phyloP scores from a whole-genome alignment of 2,113 vertebrate species.

The Dromiciops gliroides region DNA sequence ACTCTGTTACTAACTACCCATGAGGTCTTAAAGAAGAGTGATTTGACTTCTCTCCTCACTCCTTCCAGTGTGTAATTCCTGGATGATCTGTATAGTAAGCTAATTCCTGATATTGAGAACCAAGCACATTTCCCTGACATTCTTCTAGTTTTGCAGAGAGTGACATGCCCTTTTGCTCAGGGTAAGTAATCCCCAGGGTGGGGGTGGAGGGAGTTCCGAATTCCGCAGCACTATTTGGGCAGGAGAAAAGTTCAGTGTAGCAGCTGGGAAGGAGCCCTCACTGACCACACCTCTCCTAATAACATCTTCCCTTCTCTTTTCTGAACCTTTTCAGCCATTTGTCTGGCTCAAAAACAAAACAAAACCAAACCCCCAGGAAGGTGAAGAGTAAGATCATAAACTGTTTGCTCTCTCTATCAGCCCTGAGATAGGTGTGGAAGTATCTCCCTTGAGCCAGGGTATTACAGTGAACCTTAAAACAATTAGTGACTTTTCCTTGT shows the following conservation, averaged over 20 bases:
- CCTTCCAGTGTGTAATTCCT: not conserved
- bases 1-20: conserved; percentile 14
- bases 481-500: not conserved
- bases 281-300: not conserved
- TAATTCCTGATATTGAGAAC: conserved; percentile 42
- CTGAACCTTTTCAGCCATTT: conserved; percentile 13
- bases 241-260: not conserved
- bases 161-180: not conserved
- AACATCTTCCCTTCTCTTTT: not conserved
- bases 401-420: conserved; percentile 30
- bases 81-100: not conserved
- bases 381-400: not conserved
- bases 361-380: conserved; percentile 21
- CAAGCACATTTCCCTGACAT: not conserved
- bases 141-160: not conserved
- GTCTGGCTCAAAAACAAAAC: not conserved
- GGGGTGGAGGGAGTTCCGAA: not conserved
- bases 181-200: not conserved
- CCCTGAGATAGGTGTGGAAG: not conserved
- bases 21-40: conserved; percentile 1
- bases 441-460: not conserved
- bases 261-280: not conserved
- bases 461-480: not conserved
- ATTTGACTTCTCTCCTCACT: not conserved
- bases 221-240: not conserved